Evolutionary conservation across 2,113 vertebrate species (phyloP).

Genomic region (Hippoglossus stenolepis): DNA sequence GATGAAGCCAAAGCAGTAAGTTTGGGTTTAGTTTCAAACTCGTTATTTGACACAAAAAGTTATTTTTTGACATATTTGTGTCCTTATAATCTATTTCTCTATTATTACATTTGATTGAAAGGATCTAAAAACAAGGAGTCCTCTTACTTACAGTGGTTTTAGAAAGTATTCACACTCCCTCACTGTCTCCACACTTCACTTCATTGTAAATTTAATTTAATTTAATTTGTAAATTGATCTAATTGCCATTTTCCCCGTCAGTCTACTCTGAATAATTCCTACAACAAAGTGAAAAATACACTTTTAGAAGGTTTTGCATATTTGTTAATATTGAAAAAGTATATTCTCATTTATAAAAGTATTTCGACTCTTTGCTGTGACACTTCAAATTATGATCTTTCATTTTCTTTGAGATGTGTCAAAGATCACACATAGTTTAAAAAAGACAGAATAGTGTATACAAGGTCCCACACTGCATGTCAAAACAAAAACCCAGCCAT

Average conservation of each 20-base stretch:
- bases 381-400: background rate
- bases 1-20: constrained; percentile 80
- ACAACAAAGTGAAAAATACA: background rate
- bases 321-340: background rate
- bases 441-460: background rate
- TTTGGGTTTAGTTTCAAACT: constrained; percentile 29
- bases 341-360: background rate
- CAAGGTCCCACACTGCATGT: background rate
- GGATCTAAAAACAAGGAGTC: background rate
- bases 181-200: background rate
- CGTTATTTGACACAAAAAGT: background rate
- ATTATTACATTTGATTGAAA: background rate
- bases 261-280: background rate
- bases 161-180: background rate
- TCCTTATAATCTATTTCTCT: background rate
- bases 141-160: background rate
- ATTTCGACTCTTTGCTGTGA: background rate
- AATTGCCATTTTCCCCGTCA: background rate
- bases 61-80: constrained; percentile 1
- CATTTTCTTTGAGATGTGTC: background rate
- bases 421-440: background rate
- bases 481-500: background rate
- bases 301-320: background rate
- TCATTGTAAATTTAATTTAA: background rate
- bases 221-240: background rate